These are phyloP conservation scores for Frankliniella fusca DNA, from an alignment of 2,888 invertebrate species.

Conservation along the genomic window DNA sequence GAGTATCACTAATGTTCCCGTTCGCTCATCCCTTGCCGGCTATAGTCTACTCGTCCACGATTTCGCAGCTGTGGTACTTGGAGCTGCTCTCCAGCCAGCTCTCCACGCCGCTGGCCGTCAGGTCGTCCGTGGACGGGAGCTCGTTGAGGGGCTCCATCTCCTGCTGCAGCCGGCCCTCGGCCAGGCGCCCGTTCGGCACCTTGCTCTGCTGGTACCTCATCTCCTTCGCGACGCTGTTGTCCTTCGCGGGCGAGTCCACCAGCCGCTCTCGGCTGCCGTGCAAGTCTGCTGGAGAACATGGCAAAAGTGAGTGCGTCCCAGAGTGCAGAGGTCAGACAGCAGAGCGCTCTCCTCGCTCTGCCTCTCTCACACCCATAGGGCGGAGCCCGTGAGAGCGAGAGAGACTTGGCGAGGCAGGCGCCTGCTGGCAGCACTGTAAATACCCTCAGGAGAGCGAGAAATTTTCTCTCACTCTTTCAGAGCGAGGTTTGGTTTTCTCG, in stretches of 20 bases:
- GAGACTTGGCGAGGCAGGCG: no score
- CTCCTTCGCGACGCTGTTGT: not conserved
- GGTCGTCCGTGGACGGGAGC: conserved; percentile 61
- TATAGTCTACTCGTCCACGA: conserved; percentile 56
- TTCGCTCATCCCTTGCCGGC: not conserved
- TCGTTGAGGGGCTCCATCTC: conserved; percentile 67
- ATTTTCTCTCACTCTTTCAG: no score
- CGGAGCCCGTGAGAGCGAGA: no score
- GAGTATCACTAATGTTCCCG: not conserved
- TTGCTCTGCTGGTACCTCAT: conserved; percentile 28
- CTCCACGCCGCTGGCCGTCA: conserved; percentile 62
- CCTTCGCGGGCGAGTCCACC: conserved; percentile 34
- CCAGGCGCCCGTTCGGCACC: conserved; percentile 34
- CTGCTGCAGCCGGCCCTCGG: conserved; percentile 49
- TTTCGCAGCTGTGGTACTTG: conserved; percentile 71
- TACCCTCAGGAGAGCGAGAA: no score
- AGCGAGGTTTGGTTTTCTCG: no score
- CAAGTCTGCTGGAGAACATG: not conserved
- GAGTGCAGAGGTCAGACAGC: not conserved
- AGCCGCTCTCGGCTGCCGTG: conserved; percentile 44
- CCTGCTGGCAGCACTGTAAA: no score
- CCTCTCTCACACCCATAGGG: no score
- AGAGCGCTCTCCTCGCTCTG: no score
- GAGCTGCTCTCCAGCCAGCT: conserved; percentile 71
- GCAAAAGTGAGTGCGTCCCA: not conserved